Conservation (phyloP, 2,113 vertebrate genomes). For the Xenopus borealis region DNA sequence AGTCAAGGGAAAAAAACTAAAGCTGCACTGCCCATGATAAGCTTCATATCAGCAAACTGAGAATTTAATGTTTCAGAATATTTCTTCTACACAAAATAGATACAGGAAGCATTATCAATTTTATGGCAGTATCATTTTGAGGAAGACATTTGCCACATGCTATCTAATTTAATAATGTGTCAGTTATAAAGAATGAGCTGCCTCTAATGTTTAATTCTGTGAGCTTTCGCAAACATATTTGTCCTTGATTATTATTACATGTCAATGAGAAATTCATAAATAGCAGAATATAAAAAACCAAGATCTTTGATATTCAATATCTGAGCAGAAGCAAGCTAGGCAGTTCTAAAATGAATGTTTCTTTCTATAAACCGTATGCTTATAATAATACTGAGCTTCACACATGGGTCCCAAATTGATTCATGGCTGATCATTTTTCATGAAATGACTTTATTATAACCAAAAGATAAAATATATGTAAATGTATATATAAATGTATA, state of each 20-base stretch:
- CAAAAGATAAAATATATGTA: too few species aligned
- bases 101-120: conserved; percentile 8
- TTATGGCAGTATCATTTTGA: conserved; percentile 13
- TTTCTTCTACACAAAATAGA: neutral
- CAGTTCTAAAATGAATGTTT: too few species aligned
- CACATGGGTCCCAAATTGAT: too few species aligned
- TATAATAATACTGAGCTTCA: too few species aligned
- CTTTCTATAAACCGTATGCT: too few species aligned
- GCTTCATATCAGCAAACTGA: conserved; percentile 27
- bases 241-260: neutral
- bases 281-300: too few species aligned
- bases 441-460: too few species aligned
- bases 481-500: too few species aligned
- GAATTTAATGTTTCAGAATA: conserved; percentile 15
- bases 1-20: conserved; percentile 3
- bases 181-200: neutral
- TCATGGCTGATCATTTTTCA: too few species aligned
- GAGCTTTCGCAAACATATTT: neutral
- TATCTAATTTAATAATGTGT: conserved; percentile 18
- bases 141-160: conserved; percentile 17
- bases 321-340: too few species aligned
- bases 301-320: too few species aligned
- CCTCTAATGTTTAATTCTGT: neutral
- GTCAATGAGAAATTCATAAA: neutral
- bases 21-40: conserved; percentile 39